These are phyloP conservation scores for Chondrosia reniformis DNA, from an alignment of 37 sponge, comb jelly and placozoan species.

Conservation along the genomic window DNA sequence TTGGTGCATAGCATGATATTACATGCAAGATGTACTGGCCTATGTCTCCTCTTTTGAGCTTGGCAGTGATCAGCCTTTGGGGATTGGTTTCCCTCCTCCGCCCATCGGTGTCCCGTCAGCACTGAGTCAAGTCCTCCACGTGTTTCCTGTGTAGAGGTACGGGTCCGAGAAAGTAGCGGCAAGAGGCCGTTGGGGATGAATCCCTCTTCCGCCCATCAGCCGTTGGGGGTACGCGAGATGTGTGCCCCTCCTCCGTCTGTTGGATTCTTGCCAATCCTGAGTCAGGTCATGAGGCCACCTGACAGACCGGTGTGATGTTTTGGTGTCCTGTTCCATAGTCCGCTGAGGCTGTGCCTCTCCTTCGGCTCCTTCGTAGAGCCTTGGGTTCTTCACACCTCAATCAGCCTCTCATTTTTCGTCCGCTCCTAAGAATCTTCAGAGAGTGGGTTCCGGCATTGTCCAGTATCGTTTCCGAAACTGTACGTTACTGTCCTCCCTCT, in stretches of 20 bases:
- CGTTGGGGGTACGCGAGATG: neutral
- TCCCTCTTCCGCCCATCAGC: constrained; percentile 20
- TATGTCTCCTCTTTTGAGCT: neutral
- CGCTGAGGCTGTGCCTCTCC: constrained; percentile 11
- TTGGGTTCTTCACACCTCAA: constrained; percentile 15
- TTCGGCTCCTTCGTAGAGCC: constrained; percentile 1
- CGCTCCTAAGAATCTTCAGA: neutral
- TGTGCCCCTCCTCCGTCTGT: constrained; percentile 6
- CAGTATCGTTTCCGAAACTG: neutral
- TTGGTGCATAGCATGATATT: constrained; percentile 37
- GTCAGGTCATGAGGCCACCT: constrained; percentile 6
- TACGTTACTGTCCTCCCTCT: neutral
- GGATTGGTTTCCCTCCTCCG: neutral
- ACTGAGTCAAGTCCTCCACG: constrained; percentile 1
- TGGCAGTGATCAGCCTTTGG: neutral
- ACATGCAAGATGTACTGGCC: constrained; percentile 5
- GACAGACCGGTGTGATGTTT: constrained; percentile 1
- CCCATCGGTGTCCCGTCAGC: neutral
- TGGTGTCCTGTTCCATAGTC: neutral
- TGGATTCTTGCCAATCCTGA: constrained; percentile 1
- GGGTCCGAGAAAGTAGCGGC: constrained; percentile 12
- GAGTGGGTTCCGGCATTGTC: neutral
- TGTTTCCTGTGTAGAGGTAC: neutral
- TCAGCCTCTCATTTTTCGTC: neutral
- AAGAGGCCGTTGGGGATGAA: constrained; percentile 13